These are phyloP conservation scores for Agonopterix heracliana DNA, from an alignment of 2,888 invertebrate species.

Conservation along the genomic window DNA sequence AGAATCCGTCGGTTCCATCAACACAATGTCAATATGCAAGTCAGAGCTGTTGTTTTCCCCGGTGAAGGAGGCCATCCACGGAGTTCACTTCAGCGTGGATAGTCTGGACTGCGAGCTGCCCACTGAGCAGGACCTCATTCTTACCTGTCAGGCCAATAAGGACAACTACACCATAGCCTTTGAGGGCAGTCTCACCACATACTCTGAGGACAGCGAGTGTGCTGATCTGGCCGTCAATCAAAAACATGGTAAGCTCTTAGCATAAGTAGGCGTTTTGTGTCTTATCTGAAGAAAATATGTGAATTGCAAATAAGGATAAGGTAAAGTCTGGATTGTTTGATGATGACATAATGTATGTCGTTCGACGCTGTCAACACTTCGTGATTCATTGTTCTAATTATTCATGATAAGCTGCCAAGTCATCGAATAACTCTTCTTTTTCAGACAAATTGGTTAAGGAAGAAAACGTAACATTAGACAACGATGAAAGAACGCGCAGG, in stretches of 20 bases:
- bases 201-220: conserved; percentile 90
- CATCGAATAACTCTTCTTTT: conserved; percentile 39
- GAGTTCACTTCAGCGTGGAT: conserved; percentile 91
- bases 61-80: conserved; percentile 85
- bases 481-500: conserved; percentile 74
- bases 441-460: conserved; percentile 67
- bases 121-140: conserved; percentile 88
- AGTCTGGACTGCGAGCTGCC: conserved; percentile 91
- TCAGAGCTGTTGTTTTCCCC: conserved; percentile 94
- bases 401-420: conserved; percentile 35
- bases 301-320: conserved; percentile 1
- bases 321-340: conserved; percentile 6
- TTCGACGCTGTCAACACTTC: conserved; percentile 20
- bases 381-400: conserved; percentile 15
- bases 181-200: conserved; percentile 90
- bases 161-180: conserved; percentile 97
- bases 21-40: conserved; percentile 93
- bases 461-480: conserved; percentile 60
- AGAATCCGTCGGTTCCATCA: conserved; percentile 84
- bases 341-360: conserved; percentile 38
- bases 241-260: conserved; percentile 55
- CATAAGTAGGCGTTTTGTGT: not conserved
- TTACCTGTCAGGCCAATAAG: conserved; percentile 94
- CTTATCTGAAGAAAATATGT: conserved; percentile 1
- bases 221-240: conserved; percentile 70